A percentile compares a stretch with the other conserved stretches of the same genome.
phyloP scores from a whole-genome alignment of 1,140 invertebrate genomes.

The Bombus picipes region DNA sequence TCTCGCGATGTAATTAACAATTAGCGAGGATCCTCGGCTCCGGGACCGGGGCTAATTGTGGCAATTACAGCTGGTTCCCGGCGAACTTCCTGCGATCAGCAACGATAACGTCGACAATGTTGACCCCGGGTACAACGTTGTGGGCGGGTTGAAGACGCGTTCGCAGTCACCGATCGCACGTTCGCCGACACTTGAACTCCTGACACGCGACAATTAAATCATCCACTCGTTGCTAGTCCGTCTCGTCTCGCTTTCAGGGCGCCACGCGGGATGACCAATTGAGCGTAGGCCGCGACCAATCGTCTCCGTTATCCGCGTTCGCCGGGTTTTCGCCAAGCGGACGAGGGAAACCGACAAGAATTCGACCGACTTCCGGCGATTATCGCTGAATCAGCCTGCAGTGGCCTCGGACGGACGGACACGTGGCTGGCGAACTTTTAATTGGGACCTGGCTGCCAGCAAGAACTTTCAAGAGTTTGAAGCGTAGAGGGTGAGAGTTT shows the following conservation, averaged over 20 bases:
- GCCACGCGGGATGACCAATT: conserved; percentile 65
- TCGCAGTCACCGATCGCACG: conserved; percentile 37
- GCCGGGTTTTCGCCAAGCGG: conserved; percentile 32
- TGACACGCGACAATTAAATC: conserved; percentile 77
- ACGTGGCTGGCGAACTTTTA: conserved; percentile 16
- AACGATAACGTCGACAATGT: conserved; percentile 24
- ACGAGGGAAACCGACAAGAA: conserved; percentile 55
- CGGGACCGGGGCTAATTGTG: conserved; percentile 39
- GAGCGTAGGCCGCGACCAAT: conserved; percentile 67
- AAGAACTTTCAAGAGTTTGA: neutral
- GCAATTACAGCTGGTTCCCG: conserved; percentile 53
- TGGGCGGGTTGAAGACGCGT: neutral
- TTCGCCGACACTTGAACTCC: conserved; percentile 58
- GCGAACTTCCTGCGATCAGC: conserved; percentile 59
- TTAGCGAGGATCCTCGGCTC: conserved; percentile 46
- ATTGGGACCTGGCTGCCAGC: conserved; percentile 6
- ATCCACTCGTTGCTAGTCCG: conserved; percentile 67
- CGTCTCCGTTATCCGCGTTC: neutral
- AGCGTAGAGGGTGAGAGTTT: neutral
- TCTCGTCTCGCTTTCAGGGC: conserved; percentile 63
- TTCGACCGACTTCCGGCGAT: conserved; percentile 64
- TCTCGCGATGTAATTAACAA: conserved; percentile 23
- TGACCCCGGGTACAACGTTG: neutral
- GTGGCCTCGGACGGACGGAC: neutral
- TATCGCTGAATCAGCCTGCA: conserved; percentile 16